Conservation (phyloP, 1,140 invertebrate species). For the Micrasema longulum region DNA sequence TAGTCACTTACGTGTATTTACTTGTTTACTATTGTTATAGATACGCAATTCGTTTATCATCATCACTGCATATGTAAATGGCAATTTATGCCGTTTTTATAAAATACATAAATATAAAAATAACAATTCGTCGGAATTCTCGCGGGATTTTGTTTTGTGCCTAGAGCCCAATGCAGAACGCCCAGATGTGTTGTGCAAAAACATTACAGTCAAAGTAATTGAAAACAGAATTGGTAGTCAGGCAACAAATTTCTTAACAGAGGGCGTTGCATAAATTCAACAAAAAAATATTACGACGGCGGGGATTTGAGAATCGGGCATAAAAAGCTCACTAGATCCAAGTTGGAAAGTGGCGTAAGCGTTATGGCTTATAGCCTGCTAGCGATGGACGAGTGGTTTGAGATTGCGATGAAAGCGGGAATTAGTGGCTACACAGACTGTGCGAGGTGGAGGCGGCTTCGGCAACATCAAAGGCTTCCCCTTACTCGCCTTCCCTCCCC, state of each 20-base stretch:
- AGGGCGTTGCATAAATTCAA: conserved; percentile 18
- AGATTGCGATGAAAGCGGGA: conserved; percentile 56
- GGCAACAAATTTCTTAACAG: conserved; percentile 17
- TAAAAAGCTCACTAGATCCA: conserved; percentile 29
- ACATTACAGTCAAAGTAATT: conserved; percentile 21
- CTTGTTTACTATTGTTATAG: too few relatives aligned
- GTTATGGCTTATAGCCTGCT: conserved; percentile 11
- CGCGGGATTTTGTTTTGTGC: not conserved
- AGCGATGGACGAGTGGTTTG: conserved; percentile 39
- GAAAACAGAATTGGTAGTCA: conserved; percentile 30
- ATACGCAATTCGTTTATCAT: too few relatives aligned
- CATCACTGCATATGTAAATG: too few relatives aligned
- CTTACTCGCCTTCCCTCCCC: not conserved
- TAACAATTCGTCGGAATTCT: not conserved
- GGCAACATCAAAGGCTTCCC: conserved; percentile 31
- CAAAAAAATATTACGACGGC: conserved; percentile 7
- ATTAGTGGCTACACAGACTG: conserved; percentile 54
- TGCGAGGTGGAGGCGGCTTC: conserved; percentile 25
- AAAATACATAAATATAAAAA: too few relatives aligned
- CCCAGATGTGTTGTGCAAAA: conserved; percentile 20
- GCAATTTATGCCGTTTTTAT: too few relatives aligned
- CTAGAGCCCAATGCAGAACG: too few relatives aligned
- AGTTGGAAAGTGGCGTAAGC: conserved; percentile 27
- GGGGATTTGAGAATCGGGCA: conserved; percentile 30
- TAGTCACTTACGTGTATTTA: too few relatives aligned